Base-by-base conservation (phyloP, 2,113 vertebrate genomes). In the Diglossa brunneiventris region DNA sequence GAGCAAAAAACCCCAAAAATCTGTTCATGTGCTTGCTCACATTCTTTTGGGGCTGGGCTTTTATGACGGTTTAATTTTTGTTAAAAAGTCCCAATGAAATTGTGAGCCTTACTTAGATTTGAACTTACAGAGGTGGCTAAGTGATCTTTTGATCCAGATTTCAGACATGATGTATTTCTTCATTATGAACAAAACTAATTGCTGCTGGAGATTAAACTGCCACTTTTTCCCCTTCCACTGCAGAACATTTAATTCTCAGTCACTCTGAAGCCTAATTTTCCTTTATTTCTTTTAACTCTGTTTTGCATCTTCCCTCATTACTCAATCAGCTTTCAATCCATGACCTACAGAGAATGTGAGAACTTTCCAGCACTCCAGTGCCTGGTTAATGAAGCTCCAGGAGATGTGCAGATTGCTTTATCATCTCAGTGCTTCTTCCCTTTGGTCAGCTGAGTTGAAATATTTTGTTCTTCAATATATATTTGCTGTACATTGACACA, bases 181-280 rank as follows among this genome's bases (percentile, higher is more conserved):
- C 56, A 56, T 89, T 89, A 83, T 10, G 82, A 85, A 46, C 49
- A 88, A 84, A 88, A 56, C 42, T 92, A 96, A 93, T 74, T 92
- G 47, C 72, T 88, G 44, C 42, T 86, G 39, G 69, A 85, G 17
- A 44, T 82, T 85, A 93, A 85, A n/a, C 73, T 67, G 73, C 28
- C 55, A 46, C 3, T 2, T 47, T 74, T 85, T 80, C 3, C 35
- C 50, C 23, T 86, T 70, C 42, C 26, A 15, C 50, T 62, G 33
- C 39, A 70, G 84, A 87, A 42, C 4, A 3, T 70, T 56, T 78
- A 23, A 88, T 88, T 86, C 39, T 83, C 39, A 88, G 50, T 93
- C 42, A 46, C 50, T 94, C 59, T 87, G 77, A 89, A 84, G 56
- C 89, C 42, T 5, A 63, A 27, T 91, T 94, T 81, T 87, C 42